Base-by-base conservation (phyloP, 2,888 invertebrate genomes). In the Lepidocyrtoides sp. region DNA sequence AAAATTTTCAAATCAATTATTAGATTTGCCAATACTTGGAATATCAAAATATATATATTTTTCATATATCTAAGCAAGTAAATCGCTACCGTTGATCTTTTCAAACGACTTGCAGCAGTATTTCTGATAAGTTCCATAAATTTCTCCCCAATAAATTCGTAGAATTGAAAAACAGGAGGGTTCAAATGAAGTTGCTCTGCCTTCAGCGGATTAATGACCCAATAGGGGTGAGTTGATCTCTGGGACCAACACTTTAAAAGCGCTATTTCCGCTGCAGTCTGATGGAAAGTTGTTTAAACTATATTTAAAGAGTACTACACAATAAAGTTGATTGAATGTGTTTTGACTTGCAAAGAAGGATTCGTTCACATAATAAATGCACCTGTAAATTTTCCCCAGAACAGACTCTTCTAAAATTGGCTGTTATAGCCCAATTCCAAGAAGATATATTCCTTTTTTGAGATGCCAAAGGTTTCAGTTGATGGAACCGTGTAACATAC, bases 351-450 rank as follows among this genome's bases (percentile, higher is more conserved):
- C n/a, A n/a, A n/a, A n/a, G n/a, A n/a, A n/a, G n/a, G n/a, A n/a
- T n/a, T n/a, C n/a, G 32, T 51, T 79, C 10, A 54, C 23, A 36
- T n/a, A 51, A 44, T 32, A 29, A 14, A 5, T 26, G n/a, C n/a
- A 92, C 92, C 84, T 87, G 75, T 8, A 86, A 44, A 89, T 89
- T 89, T 77, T 66, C 77, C 10, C 92, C 92, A n/a, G 91, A 57
- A 48, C 91, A 91, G 14, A 86, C 57, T 48, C 44, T 12, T 17
- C 41, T 63, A 48, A 91, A 91, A 23, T 91, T 91, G 1, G 14
- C 26, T 8, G 5, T 23, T 1, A 66, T 20, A 17, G 87, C 63
- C 87, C 87, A 88, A 36, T 88, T 81, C 87, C 87, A 88, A 14
- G 5, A 14, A 0, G 17, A 20, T 29, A 14, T 20, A 12, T 48